Conservation (phyloP, 1,140 invertebrate genomes). For the Melanaphis sacchari region DNA sequence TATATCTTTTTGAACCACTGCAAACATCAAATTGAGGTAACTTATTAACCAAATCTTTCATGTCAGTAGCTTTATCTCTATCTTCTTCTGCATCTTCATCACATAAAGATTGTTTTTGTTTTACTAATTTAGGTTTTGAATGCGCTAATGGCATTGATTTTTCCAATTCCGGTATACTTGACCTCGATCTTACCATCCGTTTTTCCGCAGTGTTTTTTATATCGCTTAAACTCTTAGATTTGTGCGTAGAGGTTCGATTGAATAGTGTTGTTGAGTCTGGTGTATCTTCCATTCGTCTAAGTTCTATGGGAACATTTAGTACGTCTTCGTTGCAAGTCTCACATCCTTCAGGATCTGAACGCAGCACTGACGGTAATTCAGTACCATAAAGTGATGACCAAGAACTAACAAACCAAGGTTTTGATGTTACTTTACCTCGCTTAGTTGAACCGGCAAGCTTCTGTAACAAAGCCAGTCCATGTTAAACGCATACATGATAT, state of each 20-base stretch:
- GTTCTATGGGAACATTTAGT: slow-evolving; percentile 85
- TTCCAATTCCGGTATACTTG: slow-evolving; percentile 67
- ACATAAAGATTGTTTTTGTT: slow-evolving; percentile 80
- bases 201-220: slow-evolving; percentile 64
- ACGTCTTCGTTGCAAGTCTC: slow-evolving; percentile 71
- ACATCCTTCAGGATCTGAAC: slow-evolving; percentile 67
- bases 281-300: slow-evolving; percentile 80
- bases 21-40: slow-evolving; percentile 69
- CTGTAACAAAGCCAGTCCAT: slow-evolving; percentile 63
- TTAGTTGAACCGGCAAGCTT: slow-evolving; percentile 79
- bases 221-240: slow-evolving; percentile 81
- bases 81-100: slow-evolving; percentile 68
- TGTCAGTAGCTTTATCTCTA: slow-evolving; percentile 70
- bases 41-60: slow-evolving; percentile 70
- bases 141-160: slow-evolving; percentile 59
- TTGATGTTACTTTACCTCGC: slow-evolving; percentile 65
- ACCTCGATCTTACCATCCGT: slow-evolving; percentile 69
- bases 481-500: background rate
- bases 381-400: slow-evolving; percentile 71
- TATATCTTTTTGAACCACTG: slow-evolving; percentile 64
- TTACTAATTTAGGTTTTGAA: slow-evolving; percentile 74
- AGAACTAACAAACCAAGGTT: slow-evolving; percentile 81
- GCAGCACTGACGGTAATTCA: slow-evolving; percentile 66
- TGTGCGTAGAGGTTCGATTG: slow-evolving; percentile 67
- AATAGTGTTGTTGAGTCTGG: slow-evolving; percentile 64